Percentiles rank a stretch among this genome's conserved stretches.
These are phyloP conservation scores for Cataglyphis hispanica DNA, from an alignment of 1,140 invertebrate genomes.

Conservation along the genomic window DNA sequence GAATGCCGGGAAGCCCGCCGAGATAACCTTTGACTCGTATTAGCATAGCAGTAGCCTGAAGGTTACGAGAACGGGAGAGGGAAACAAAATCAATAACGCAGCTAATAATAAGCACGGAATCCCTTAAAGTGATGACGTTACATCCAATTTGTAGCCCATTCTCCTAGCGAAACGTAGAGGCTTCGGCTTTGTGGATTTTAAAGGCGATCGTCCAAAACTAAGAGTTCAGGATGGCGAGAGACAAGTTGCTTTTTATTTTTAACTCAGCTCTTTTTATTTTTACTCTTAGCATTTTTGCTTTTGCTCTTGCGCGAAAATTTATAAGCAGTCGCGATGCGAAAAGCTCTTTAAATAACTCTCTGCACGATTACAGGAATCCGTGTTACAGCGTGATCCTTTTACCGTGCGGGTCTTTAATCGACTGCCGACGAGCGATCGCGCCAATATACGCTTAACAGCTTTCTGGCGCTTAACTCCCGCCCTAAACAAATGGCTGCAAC, in stretches of 20 bases:
- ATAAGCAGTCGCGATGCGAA: neutral
- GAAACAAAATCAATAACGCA: conserved; percentile 70
- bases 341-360: conserved; percentile 4
- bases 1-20: neutral
- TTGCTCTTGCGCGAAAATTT: neutral
- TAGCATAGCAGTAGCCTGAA: neutral
- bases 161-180: conserved; percentile 43
- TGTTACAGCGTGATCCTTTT: neutral
- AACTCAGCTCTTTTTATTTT: neutral
- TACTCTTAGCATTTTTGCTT: neutral
- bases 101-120: conserved; percentile 76
- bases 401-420: conserved; percentile 44
- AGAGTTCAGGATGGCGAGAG: neutral
- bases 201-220: conserved; percentile 63
- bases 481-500: conserved; percentile 58
- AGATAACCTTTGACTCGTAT: conserved; percentile 60
- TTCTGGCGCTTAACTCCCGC: conserved; percentile 50
- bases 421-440: conserved; percentile 48
- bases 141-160: conserved; percentile 69
- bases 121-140: conserved; percentile 75
- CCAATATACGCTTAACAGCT: conserved; percentile 61
- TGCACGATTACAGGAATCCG: neutral
- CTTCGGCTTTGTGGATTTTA: conserved; percentile 73
- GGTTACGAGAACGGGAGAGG: conserved; percentile 3
- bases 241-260: neutral